Evolutionary conservation across 2,797 vertebrate genomes (phyloP).

Genomic region (Chelon auratus): DNA sequence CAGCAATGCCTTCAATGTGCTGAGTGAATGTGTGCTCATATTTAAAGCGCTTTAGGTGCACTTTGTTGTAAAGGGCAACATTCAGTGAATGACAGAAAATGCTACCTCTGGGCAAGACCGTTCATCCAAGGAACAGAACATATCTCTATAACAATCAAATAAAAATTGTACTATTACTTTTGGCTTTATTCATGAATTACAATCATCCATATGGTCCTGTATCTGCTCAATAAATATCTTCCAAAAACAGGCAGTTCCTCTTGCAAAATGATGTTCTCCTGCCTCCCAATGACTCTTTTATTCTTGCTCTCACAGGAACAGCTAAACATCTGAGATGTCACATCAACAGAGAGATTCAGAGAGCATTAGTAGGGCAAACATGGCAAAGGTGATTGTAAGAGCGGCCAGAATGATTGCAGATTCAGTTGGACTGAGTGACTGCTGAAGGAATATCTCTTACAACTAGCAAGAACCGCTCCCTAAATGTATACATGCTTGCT

Average conservation of each 20-base stretch:
- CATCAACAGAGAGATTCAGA: slow-evolving; percentile 21
- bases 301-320: slow-evolving; percentile 3
- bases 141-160: neutral
- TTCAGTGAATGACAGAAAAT: slow-evolving; percentile 7
- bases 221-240: neutral
- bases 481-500: neutral
- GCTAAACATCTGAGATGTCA: slow-evolving; percentile 45
- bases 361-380: slow-evolving; percentile 33
- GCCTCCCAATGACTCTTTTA: neutral
- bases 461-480: neutral
- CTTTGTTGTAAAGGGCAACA: slow-evolving; percentile 18
- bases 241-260: neutral
- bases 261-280: neutral
- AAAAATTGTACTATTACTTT: neutral
- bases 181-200: neutral
- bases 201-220: neutral
- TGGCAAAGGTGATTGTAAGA: slow-evolving; percentile 29
- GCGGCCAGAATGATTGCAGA: slow-evolving; percentile 14
- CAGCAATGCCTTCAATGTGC: slow-evolving; percentile 52
- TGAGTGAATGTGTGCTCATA: slow-evolving; percentile 26
- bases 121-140: neutral
- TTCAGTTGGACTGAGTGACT: neutral
- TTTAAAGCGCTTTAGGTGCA: slow-evolving; percentile 13
- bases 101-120: neutral
- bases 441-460: neutral